phyloP scores from a whole-genome alignment of 2,113 vertebrate genomes.

The Leptocoma aspasia region DNA sequence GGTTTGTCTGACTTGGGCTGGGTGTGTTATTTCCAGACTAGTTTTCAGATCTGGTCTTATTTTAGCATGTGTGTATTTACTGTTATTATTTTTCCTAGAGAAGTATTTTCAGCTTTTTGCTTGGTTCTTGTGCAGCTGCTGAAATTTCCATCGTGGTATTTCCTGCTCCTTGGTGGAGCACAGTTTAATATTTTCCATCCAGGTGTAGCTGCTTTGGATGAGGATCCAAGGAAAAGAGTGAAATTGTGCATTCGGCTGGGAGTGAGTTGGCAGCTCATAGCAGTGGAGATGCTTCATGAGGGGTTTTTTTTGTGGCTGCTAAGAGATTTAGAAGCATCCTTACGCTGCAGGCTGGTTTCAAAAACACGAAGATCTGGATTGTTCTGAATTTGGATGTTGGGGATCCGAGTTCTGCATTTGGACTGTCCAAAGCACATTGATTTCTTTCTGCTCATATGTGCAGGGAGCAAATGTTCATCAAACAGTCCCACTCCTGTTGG shows the following conservation, averaged over 20 bases:
- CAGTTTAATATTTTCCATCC: slow-evolving; percentile 31
- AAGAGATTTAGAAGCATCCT: background rate
- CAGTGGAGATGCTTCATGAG: background rate
- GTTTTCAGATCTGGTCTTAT: background rate
- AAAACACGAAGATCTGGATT: background rate
- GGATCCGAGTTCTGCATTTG: background rate
- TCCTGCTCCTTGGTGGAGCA: background rate
- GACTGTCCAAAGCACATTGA: background rate
- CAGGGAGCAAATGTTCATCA: background rate
- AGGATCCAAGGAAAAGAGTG: background rate
- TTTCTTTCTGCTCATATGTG: background rate
- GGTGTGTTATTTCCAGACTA: background rate
- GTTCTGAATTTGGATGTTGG: background rate
- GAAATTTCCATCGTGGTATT: background rate
- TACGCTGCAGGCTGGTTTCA: background rate
- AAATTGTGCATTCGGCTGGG: background rate
- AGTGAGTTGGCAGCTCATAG: background rate
- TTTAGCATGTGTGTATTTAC: slow-evolving; percentile 12
- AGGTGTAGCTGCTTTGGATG: background rate
- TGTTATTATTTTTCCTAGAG: slow-evolving; percentile 19
- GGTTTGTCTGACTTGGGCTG: background rate
- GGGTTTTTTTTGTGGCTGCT: background rate
- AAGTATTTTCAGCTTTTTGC: slow-evolving; percentile 49
- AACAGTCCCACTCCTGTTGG: background rate
- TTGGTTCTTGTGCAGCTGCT: background rate